These are phyloP conservation scores for Nesogale talazaci DNA, from an alignment of 2,113 vertebrate species.

Conservation along the genomic window DNA sequence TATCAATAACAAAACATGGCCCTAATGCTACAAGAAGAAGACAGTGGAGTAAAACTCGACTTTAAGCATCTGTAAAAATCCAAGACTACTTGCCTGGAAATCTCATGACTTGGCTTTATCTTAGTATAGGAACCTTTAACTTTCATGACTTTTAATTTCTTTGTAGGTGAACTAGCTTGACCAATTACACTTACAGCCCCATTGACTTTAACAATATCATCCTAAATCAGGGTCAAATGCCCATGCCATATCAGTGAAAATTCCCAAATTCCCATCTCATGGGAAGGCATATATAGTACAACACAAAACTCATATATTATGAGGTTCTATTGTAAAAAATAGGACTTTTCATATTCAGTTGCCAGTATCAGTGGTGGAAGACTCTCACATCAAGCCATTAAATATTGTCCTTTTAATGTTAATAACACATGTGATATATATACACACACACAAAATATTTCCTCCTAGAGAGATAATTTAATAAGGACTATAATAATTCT, in stretches of 20 bases:
- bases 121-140: not conserved
- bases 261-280: too few relatives aligned
- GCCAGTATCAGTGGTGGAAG: not conserved
- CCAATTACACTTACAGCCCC: not conserved
- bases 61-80: not conserved
- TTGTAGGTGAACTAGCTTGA: not conserved
- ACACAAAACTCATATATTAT: not conserved
- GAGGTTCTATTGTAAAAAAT: not conserved
- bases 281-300: not conserved
- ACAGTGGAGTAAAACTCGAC: not conserved
- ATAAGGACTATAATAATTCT: not conserved
- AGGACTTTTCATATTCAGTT: not conserved
- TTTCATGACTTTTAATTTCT: not conserved
- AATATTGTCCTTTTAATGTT: not conserved
- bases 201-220: not conserved
- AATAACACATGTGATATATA: not conserved
- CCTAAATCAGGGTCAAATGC: not conserved
- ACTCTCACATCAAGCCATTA: not conserved
- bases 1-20: conserved; percentile 60
- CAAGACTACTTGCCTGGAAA: not conserved
- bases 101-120: not conserved
- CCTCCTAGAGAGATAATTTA: not conserved
- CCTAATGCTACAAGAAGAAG: not conserved
- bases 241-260: not conserved
- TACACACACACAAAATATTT: too few relatives aligned